A percentile compares a stretch with the other conserved stretches of the same genome.
phyloP scores from a whole-genome alignment of 2,888 invertebrate genomes.

The Idaea aversata region DNA sequence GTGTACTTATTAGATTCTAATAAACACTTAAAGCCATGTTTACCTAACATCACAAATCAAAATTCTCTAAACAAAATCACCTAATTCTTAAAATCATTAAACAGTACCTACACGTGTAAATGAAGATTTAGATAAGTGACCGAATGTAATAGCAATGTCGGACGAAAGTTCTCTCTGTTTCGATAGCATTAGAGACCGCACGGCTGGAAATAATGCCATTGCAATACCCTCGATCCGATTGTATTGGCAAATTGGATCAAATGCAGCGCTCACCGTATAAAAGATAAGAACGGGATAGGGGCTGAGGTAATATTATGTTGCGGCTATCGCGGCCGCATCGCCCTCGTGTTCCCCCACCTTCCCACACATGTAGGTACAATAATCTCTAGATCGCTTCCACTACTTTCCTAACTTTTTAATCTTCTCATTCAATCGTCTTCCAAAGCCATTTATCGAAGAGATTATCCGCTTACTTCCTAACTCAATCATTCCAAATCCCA shows the following conservation, averaged over 20 bases:
- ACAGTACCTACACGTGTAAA: conserved; percentile 27
- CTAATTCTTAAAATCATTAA: conserved; percentile 13
- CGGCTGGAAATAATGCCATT: conserved; percentile 74
- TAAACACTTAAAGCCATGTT: no score
- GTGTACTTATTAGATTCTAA: no score
- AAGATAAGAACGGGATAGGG: conserved; percentile 72
- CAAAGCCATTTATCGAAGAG: conserved; percentile 38
- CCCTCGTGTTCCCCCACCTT: conserved; percentile 34
- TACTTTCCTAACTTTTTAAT: conserved; percentile 46
- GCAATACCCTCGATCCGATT: conserved; percentile 77
- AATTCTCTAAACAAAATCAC: no score
- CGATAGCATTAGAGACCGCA: conserved; percentile 67
- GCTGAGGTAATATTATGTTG: conserved; percentile 64
- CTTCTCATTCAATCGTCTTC: conserved; percentile 43
- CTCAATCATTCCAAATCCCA: background rate
- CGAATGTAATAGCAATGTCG: conserved; percentile 37
- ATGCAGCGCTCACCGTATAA: conserved; percentile 77
- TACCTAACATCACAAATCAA: no score
- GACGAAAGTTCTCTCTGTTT: conserved; percentile 61
- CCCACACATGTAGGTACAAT: conserved; percentile 43
- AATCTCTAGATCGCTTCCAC: conserved; percentile 38
- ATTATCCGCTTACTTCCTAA: conserved; percentile 29
- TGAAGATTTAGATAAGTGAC: conserved; percentile 29
- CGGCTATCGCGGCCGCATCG: conserved; percentile 54
- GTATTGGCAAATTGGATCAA: conserved; percentile 81